Percentiles rank a stretch among this genome's conserved stretches.
Evolutionary conservation across 1,140 invertebrate genomes (phyloP).

Genomic region (Delia radicum): DNA sequence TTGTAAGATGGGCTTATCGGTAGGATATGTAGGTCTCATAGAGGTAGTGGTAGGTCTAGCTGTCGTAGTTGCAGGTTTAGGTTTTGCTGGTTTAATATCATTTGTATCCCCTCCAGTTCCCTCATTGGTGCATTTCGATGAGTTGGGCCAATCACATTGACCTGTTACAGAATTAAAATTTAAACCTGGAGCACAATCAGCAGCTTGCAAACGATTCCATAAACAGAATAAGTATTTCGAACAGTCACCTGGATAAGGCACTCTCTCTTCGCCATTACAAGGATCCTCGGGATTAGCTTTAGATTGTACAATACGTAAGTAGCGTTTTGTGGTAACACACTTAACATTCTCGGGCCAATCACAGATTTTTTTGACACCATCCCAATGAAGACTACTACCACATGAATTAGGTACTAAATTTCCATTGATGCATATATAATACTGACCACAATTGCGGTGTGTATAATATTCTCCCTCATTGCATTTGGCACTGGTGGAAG

Average conservation of each 20-base stretch:
- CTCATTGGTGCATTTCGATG: slow-evolving; percentile 63
- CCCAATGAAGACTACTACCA: slow-evolving; percentile 73
- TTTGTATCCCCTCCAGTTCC: slow-evolving; percentile 5
- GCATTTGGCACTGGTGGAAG: slow-evolving; percentile 39
- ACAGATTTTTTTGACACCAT: slow-evolving; percentile 69
- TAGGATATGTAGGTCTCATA: slow-evolving; percentile 46
- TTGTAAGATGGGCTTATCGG: slow-evolving; percentile 51
- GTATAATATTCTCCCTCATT: slow-evolving; percentile 59
- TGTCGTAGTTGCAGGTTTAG: slow-evolving; percentile 27
- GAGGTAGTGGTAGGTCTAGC: slow-evolving; percentile 36
- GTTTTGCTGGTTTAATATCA: slow-evolving; percentile 31
- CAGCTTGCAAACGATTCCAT: slow-evolving; percentile 73
- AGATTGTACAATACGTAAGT: slow-evolving; percentile 40
- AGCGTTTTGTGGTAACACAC: slow-evolving; percentile 46
- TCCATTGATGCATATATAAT: slow-evolving; percentile 50
- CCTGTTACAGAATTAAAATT: slow-evolving; percentile 71
- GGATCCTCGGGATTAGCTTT: slow-evolving; percentile 54
- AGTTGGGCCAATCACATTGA: slow-evolving; percentile 78
- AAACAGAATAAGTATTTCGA: slow-evolving; percentile 74
- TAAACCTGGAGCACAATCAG: slow-evolving; percentile 71
- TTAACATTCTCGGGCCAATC: slow-evolving; percentile 63
- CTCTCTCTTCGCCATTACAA: slow-evolving; percentile 68
- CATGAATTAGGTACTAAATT: slow-evolving; percentile 58
- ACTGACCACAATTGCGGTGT: slow-evolving; percentile 54
- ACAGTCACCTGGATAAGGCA: slow-evolving; percentile 68